Evolutionary conservation across 2,797 vertebrate species (phyloP), one percentile per base, ranked within the genome.

Genomic region (Hoplostethus atlanticus): DNA sequence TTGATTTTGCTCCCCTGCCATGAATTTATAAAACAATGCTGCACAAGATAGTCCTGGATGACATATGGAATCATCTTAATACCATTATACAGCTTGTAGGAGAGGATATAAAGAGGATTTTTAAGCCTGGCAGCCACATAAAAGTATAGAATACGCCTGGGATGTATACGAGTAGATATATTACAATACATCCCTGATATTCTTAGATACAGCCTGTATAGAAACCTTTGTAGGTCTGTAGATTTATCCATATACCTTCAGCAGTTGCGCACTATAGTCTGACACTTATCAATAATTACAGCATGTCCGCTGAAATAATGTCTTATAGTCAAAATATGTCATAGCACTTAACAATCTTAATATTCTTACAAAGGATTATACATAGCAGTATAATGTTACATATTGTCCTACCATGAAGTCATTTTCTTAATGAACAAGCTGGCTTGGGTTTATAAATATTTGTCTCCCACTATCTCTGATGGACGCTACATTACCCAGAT

Each of bases 401-500:
- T 44, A 44, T 13, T 34, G 28, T 58, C 13, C 11, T 52, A 38
- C 62, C 71, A 36, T n/a, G 62, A 82, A 40, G 4, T 12, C 4
- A 69, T 75, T 21, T 65, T 3, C 72, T 56, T 51, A 46, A 75
- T 53, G 53, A 70, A 68, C 65, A 64, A 63, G 13, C 61, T n/a
- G 67, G 44, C 48, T 42, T 50, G 25, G 52, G 52, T 73, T 70
- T 58, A 63, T 81, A 83, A 90, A 86, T 88, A 84, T 89, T 79
- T 83, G 59, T 71, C 62, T 57, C 63, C 30, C 15, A 1, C 42
- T 53, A 36, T 51, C 40, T 15, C 38, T 58, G 40, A 60, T 69
- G 42, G 6, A 52, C 59, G 28, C 55, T 53, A 8, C 46, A 38
- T 76, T 61, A 81, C 73, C 17, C 40, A 44, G 57, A 59, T 48